phyloP scores from a whole-genome alignment of 2,797 vertebrate species.

The Phalloptychus januarius region DNA sequence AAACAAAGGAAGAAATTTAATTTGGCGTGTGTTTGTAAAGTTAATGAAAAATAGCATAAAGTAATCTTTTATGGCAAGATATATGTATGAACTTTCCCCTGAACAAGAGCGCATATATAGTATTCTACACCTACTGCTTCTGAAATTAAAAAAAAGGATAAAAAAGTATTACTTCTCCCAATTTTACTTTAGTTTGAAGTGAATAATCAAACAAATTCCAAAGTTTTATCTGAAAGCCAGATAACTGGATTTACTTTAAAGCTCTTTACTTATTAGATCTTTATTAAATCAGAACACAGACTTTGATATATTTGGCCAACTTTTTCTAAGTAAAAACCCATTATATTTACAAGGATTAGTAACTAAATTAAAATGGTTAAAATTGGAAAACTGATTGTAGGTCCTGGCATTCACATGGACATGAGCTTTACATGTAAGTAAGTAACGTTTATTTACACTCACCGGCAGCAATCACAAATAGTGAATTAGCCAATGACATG shows the following conservation, averaged over 20 bases:
- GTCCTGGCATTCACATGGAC: neutral
- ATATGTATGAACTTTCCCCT: conserved; percentile 12
- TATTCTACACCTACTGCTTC: neutral
- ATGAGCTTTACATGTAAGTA: neutral
- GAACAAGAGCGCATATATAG: neutral
- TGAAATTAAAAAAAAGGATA: conserved; percentile 16
- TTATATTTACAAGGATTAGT: conserved; percentile 1
- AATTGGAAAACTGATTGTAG: neutral
- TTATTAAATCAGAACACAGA: neutral
- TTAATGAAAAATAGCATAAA: conserved; percentile 56
- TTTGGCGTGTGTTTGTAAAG: conserved; percentile 51
- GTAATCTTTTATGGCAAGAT: conserved; percentile 22
- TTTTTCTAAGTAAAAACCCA: neutral
- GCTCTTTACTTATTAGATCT: neutral
- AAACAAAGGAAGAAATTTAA: conserved; percentile 44
- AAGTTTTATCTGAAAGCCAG: conserved; percentile 22
- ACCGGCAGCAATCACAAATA: neutral
- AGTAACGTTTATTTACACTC: neutral
- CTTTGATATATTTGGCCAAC: conserved; percentile 2
- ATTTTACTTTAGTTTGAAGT: conserved; percentile 16
- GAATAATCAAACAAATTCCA: conserved; percentile 11
- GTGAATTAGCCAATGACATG: neutral
- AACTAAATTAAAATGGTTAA: neutral
- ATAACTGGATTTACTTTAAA: conserved; percentile 9
- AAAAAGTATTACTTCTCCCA: conserved; percentile 9